Evolutionary conservation across 2,888 invertebrate species (phyloP).

Genomic region (Melieria picta): DNA sequence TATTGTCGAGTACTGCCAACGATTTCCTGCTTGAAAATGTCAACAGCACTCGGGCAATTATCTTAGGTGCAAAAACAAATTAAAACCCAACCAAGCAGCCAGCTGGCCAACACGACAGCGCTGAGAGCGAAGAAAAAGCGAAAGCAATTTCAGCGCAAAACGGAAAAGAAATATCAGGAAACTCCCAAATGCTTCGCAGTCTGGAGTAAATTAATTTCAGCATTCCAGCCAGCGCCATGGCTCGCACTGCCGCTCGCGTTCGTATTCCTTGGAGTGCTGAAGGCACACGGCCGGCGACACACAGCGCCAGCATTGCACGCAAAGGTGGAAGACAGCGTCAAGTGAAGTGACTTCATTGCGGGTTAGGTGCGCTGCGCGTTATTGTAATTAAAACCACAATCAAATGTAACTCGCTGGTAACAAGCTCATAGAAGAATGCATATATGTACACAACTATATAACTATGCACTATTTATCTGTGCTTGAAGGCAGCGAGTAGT

Average conservation of each 20-base stretch:
- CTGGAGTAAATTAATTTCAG: conserved; percentile 59
- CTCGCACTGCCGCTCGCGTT: conserved; percentile 17
- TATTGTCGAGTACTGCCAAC: conserved; percentile 40
- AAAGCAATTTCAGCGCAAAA: conserved; percentile 50
- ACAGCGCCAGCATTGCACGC: not conserved
- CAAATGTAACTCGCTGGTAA: conserved; percentile 34
- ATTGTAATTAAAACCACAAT: conserved; percentile 55
- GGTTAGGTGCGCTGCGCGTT: conserved; percentile 32
- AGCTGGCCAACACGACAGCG: conserved; percentile 13
- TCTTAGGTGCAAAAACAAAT: conserved; percentile 63
- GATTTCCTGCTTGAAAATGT: conserved; percentile 55
- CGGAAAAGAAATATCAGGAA: conserved; percentile 37
- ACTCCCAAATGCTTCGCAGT: conserved; percentile 57
- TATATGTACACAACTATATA: too few relatives aligned
- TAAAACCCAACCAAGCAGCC: conserved; percentile 41
- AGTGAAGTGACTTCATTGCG: conserved; percentile 28
- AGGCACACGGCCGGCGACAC: not conserved
- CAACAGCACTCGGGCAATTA: conserved; percentile 64
- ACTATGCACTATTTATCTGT: too few relatives aligned
- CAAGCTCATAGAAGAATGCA: too few relatives aligned
- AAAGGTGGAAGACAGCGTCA: conserved; percentile 18
- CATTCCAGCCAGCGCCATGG: conserved; percentile 38
- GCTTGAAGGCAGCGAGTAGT: too few relatives aligned
- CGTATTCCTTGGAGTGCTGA: conserved; percentile 36
- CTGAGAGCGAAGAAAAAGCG: conserved; percentile 39